A percentile compares a stretch with the other conserved stretches of the same genome.
phyloP scores from a whole-genome alignment of 2,113 vertebrate species.

The Willisornis vidua region DNA sequence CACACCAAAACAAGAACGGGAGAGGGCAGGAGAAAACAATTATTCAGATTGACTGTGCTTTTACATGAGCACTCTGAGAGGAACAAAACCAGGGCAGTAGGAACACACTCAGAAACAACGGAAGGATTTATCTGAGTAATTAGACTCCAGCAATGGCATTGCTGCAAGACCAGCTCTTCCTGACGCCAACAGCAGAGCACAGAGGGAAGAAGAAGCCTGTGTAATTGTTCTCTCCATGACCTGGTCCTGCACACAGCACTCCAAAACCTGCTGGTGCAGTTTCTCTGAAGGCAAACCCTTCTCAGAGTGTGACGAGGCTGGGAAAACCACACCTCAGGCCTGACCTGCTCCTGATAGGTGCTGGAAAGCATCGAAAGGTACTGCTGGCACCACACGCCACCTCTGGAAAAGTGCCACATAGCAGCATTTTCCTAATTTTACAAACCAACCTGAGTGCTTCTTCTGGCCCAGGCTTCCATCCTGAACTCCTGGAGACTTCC shows the following conservation, averaged over 20 bases:
- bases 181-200: neutral
- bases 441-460: constrained; percentile 78
- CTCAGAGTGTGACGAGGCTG: neutral
- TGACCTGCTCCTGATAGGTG: neutral
- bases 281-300: neutral
- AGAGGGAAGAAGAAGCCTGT: neutral
- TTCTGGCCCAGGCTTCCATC: constrained; percentile 79
- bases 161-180: neutral
- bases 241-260: neutral
- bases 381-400: neutral
- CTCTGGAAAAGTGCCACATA: neutral
- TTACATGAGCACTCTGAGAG: neutral
- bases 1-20: neutral
- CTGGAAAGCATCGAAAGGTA: neutral
- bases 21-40: neutral
- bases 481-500: constrained; percentile 86
- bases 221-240: neutral
- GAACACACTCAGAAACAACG: neutral
- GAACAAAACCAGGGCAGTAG: neutral
- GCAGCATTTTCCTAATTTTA: neutral
- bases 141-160: neutral
- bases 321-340: constrained; percentile 21
- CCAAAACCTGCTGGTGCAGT: constrained; percentile 32
- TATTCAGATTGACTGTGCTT: neutral
- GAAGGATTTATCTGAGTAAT: neutral